Evolutionary conservation across 2,888 invertebrate species (phyloP).

Genomic region (Anticlea derivata): DNA sequence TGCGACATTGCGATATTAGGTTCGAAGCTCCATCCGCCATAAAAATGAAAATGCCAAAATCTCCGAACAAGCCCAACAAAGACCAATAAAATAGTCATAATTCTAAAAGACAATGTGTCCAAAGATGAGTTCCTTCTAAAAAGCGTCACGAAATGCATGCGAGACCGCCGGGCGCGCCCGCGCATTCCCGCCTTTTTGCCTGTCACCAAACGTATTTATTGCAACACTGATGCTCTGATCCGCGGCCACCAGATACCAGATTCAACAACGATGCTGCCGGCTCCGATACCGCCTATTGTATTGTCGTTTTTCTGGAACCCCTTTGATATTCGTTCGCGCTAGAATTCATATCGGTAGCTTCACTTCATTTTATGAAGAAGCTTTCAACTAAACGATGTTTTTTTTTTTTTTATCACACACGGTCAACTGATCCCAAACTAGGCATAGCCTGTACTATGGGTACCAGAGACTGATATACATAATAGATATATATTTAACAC

Average conservation of each 20-base stretch:
- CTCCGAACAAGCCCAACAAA: conserved; percentile 28
- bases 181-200: conserved; percentile 75
- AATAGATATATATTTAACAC: too few relatives aligned
- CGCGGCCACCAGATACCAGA: conserved; percentile 61
- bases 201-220: conserved; percentile 74
- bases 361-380: conserved; percentile 36
- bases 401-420: too few relatives aligned
- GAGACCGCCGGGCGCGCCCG: conserved; percentile 70
- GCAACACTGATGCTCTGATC: conserved; percentile 64
- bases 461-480: too few relatives aligned
- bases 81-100: conserved; percentile 42
- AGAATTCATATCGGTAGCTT: conserved; percentile 63
- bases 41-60: conserved; percentile 15
- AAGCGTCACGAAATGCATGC: conserved; percentile 53
- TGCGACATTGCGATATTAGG: too few relatives aligned
- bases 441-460: too few relatives aligned
- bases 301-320: conserved; percentile 55
- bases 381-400: neutral
- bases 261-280: conserved; percentile 71
- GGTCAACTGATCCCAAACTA: too few relatives aligned
- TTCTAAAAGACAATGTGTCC: conserved; percentile 46
- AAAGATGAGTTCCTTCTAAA: conserved; percentile 66
- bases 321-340: conserved; percentile 62
- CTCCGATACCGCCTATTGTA: conserved; percentile 71
- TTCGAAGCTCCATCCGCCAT: neutral